Conservation (phyloP, 2,797 vertebrate species). For the Meda fulgida region DNA sequence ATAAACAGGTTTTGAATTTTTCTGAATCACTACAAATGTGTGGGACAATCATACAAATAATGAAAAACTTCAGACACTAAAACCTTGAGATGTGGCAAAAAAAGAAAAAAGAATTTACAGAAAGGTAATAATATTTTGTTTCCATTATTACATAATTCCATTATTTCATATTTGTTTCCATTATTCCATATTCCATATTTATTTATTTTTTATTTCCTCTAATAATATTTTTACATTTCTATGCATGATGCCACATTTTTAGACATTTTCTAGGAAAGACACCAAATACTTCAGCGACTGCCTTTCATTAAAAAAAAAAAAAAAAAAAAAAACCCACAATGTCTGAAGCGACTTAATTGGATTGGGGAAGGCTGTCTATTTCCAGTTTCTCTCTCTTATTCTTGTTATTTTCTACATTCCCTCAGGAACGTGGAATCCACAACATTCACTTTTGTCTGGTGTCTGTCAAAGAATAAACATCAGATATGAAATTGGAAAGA, state of each 20-base stretch:
- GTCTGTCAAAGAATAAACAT: slow-evolving; percentile 63
- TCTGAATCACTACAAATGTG: not conserved
- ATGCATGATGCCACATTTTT: slow-evolving; percentile 35
- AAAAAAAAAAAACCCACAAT: slow-evolving; percentile 14
- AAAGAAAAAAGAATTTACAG: slow-evolving; percentile 4
- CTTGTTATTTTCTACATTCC: slow-evolving; percentile 54
- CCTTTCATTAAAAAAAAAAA: slow-evolving; percentile 41
- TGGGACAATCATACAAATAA: slow-evolving; percentile 25
- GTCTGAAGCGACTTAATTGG: slow-evolving; percentile 54
- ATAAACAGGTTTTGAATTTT: slow-evolving; percentile 4
- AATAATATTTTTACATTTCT: slow-evolving; percentile 49
- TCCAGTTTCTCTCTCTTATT: slow-evolving; percentile 4
- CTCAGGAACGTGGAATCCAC: slow-evolving; percentile 43
- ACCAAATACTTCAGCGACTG: slow-evolving; percentile 46
- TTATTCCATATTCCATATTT: too few relatives aligned
- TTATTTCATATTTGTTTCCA: too few relatives aligned
- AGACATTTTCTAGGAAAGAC: slow-evolving; percentile 44
- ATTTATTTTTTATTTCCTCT: too few relatives aligned
- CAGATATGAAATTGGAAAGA: slow-evolving; percentile 63
- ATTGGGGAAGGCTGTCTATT: slow-evolving; percentile 52
- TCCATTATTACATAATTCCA: too few relatives aligned
- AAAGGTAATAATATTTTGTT: too few relatives aligned
- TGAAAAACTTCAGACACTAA: slow-evolving; percentile 19
- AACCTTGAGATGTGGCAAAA: not conserved
- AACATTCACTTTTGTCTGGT: slow-evolving; percentile 63